Percentiles rank a stretch among this genome's conserved stretches.
phyloP scores from a whole-genome alignment of 2,797 vertebrate species.

The Heteromormyrus szaboi region DNA sequence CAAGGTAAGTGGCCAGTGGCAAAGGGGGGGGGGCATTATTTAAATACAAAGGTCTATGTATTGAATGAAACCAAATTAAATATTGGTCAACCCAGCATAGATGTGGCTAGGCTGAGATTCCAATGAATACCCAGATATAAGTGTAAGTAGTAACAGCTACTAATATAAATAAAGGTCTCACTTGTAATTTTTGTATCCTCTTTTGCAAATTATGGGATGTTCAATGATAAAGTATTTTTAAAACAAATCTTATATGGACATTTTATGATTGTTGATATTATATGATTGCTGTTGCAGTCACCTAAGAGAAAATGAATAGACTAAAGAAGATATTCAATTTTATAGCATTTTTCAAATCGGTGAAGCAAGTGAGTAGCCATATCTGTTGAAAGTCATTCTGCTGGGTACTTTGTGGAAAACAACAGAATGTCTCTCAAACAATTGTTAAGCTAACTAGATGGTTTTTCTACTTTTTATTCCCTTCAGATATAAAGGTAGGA shows the following conservation, averaged over 20 bases:
- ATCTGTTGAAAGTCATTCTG: not conserved
- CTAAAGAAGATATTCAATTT: not conserved
- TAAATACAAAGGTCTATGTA: too few relatives aligned
- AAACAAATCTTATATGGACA: not conserved
- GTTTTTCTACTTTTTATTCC: not conserved
- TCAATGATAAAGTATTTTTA: not conserved
- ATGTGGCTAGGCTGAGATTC: not conserved
- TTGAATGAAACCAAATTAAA: not conserved
- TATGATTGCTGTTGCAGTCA: not conserved
- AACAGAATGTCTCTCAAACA: not conserved
- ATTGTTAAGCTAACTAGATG: not conserved
- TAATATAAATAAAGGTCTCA: not conserved
- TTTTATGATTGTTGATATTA: not conserved
- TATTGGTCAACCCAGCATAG: not conserved
- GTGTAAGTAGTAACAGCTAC: not conserved
- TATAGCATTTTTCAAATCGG: not conserved
- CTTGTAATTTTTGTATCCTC: not conserved
- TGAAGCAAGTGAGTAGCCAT: not conserved
- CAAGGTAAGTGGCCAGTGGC: too few relatives aligned
- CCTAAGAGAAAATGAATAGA: not conserved
- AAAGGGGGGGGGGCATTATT: not conserved
- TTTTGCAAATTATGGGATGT: not conserved
- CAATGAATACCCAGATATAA: not conserved
- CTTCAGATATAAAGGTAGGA: not conserved
- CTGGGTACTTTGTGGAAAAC: not conserved